Evolutionary conservation across 1,140 invertebrate species (phyloP), one percentile per base, ranked within the genome.

Genomic region (Meloidogyne hapla): DNA sequence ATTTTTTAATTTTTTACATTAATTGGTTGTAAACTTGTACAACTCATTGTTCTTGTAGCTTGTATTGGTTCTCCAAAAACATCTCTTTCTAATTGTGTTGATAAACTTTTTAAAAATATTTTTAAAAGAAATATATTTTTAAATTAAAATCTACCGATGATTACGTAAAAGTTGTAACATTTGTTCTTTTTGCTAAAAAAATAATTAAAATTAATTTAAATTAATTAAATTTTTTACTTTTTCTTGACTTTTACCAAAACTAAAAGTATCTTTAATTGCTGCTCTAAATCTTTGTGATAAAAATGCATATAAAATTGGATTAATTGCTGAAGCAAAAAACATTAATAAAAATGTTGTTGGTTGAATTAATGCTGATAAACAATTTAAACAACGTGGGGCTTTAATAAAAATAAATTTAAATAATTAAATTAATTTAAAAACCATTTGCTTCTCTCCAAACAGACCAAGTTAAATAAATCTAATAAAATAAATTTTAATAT

Each of bases 281-380:
- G 72, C 66, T 26, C 83, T 75, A 69, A 84, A 84, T 28, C 83
- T 25, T 67, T 82, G 75, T 28, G 83, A 85, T 25, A 85, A 72
- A 64, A 85, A 86, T 33, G 83, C 82, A 68, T 85, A 86, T 8
- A 85, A 66, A 74, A 82, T 77, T 5, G 83, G 84, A 68, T 85
- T 86, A 15, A 85, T 69, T 26, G 81, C 84, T 40, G 81, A 81
- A 68, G 83, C 85, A 38, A 83, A 61, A 64, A 85, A 85, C 73
- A 85, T 26, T 21, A 86, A 66, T 8, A 85, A 70, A 66, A 85
- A 85, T 5, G 78, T 85, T 45, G 76, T 83, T 18, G 84, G 84
- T 28, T 86, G 84, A 12, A 85, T 75, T 42, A 85, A 61, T 10
- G 77, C 83, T 56, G 83, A 67, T 21, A 84, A 67, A 72, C 83